Conservation (phyloP, 2,113 vertebrate species). For the Notothenia coriiceps region DNA sequence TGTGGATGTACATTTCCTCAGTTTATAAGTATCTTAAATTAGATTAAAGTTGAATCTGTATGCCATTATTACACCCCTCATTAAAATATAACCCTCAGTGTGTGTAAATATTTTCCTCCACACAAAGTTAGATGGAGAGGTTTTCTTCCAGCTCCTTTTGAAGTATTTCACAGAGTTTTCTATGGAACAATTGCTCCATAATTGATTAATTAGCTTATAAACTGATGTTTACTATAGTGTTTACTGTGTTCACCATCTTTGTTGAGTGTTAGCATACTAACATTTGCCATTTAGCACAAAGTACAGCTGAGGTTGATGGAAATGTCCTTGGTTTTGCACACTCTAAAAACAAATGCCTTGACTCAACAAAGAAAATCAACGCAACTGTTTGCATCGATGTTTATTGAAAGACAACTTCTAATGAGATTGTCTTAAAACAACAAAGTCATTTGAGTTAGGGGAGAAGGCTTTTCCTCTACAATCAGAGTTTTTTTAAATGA, state of each 20-base stretch:
- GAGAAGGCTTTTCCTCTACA: too few species aligned
- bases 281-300: neutral
- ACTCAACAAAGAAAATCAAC: too few species aligned
- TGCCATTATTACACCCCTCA: conserved; percentile 35
- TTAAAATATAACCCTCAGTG: conserved; percentile 10
- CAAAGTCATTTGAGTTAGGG: too few species aligned
- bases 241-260: neutral
- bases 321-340: neutral
- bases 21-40: conserved; percentile 48
- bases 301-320: neutral
- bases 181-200: neutral
- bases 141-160: neutral
- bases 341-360: too few species aligned
- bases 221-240: too few species aligned
- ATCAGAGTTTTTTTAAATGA: too few species aligned
- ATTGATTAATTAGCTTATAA: too few species aligned
- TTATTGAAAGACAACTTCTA: too few species aligned
- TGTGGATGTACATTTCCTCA: conserved; percentile 29
- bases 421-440: too few species aligned
- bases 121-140: neutral
- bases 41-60: conserved; percentile 43
- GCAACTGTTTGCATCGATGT: too few species aligned
- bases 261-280: neutral
- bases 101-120: conserved; percentile 20
- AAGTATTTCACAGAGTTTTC: neutral